A percentile compares a stretch with the other conserved stretches of the same genome.
These are phyloP conservation scores for Cremastobaeus sp. DNA, from an alignment of 2,888 invertebrate genomes.

Conservation along the genomic window DNA sequence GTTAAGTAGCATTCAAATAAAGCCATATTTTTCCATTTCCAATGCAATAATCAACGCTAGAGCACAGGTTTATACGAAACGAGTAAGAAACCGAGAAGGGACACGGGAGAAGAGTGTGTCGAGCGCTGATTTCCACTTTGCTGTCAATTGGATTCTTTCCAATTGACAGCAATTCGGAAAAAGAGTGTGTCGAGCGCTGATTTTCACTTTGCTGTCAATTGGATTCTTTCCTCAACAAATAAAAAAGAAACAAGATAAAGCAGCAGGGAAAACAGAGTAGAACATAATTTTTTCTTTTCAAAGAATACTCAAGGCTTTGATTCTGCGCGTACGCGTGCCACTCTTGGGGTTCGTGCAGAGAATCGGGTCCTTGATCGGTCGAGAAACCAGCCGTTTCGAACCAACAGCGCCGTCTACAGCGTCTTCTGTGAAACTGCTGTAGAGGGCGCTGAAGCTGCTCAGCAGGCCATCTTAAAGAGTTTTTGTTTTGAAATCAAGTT, in stretches of 20 bases:
- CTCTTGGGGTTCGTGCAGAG: not conserved
- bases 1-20: slow-evolving; percentile 77
- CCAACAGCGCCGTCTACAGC: too few species aligned
- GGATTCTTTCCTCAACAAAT: too few species aligned
- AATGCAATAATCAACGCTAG: slow-evolving; percentile 75
- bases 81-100: slow-evolving; percentile 35
- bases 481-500: too few species aligned
- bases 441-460: too few species aligned
- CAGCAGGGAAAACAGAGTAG: too few species aligned
- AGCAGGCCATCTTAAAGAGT: too few species aligned
- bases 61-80: slow-evolving; percentile 39
- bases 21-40: slow-evolving; percentile 78
- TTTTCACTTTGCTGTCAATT: slow-evolving; percentile 14
- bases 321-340: slow-evolving; percentile 17
- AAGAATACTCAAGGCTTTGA: not conserved
- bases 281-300: too few species aligned
- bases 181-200: slow-evolving; percentile 69
- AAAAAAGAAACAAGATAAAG: not conserved
- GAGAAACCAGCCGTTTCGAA: not conserved
- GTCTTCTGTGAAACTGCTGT: too few species aligned
- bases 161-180: slow-evolving; percentile 16
- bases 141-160: too few species aligned
- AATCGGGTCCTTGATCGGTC: not conserved
- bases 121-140: slow-evolving; percentile 54
- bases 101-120: slow-evolving; percentile 67